Conservation (phyloP, 37 sponge, comb jelly and placozoan species). For the Amphimedon queenslandica region DNA sequence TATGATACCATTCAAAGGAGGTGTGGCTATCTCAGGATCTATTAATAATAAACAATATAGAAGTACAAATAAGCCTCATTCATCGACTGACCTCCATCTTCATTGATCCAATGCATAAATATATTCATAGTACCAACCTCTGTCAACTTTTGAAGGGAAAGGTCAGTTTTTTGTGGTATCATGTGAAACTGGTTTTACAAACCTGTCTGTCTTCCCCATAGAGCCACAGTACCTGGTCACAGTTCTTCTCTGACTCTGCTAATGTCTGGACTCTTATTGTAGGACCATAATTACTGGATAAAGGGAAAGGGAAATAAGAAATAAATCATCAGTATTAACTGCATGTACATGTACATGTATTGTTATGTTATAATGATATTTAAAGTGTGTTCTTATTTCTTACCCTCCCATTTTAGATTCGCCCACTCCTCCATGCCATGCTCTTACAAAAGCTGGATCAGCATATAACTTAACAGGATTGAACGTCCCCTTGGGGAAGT, state of each 20-base stretch:
- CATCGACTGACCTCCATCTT: conserved; percentile 80
- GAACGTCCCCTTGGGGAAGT: conserved; percentile 85
- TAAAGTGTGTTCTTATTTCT: conserved; percentile 2
- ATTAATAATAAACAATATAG: conserved; percentile 5
- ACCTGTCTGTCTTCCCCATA: conserved; percentile 83
- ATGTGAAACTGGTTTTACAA: not conserved
- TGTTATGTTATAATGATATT: not conserved
- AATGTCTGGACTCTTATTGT: conserved; percentile 75
- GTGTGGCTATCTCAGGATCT: conserved; percentile 98
- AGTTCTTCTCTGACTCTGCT: conserved; percentile 56
- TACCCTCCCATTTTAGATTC: conserved; percentile 91
- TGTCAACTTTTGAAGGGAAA: conserved; percentile 55
- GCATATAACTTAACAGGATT: conserved; percentile 88
- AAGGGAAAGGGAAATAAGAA: no score
- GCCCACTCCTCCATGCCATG: conserved; percentile 95
- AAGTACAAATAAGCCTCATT: not conserved
- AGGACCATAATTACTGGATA: conserved; percentile 95
- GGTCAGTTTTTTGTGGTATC: not conserved
- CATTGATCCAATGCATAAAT: conserved; percentile 94
- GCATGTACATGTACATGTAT: not conserved
- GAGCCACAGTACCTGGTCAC: conserved; percentile 94
- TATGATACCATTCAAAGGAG: conserved; percentile 91
- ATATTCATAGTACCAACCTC: conserved; percentile 99
- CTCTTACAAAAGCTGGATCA: conserved; percentile 81
- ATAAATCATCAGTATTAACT: not conserved